Evolutionary conservation across 2,797 vertebrate genomes (phyloP).

Genomic region (Hemibagrus guttatus): DNA sequence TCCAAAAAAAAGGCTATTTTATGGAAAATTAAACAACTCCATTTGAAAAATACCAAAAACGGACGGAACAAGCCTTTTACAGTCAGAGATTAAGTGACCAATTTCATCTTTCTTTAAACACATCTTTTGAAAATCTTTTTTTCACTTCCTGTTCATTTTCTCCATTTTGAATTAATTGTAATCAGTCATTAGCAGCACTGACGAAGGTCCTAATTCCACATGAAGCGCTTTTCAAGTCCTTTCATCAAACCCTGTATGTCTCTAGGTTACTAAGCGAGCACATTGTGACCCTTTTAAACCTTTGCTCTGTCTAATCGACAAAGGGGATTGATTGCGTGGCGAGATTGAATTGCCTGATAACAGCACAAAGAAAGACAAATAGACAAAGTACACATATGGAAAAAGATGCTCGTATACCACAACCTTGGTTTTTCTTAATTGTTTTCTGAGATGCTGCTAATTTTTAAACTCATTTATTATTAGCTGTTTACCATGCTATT

Average conservation of each 20-base stretch:
- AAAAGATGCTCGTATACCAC: background rate
- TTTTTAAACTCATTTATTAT: conserved; percentile 1
- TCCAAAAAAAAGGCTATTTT: background rate
- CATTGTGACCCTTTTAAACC: conserved; percentile 44
- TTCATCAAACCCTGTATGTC: conserved; percentile 10
- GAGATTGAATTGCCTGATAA: conserved; percentile 51
- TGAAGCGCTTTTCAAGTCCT: conserved; percentile 1
- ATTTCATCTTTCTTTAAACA: background rate
- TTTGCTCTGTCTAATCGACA: conserved; percentile 53
- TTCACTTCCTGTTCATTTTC: background rate
- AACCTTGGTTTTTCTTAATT: too few relatives aligned
- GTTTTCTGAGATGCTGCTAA: background rate
- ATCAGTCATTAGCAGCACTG: background rate
- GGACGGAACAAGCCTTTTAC: background rate
- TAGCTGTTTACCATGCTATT: background rate
- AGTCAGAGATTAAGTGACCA: too few relatives aligned
- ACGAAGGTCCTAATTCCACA: background rate
- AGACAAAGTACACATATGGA: background rate
- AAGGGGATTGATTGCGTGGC: conserved; percentile 41
- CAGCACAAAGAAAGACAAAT: conserved; percentile 35
- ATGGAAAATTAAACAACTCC: background rate
- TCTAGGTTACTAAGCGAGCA: conserved; percentile 4
- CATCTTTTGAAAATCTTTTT: background rate
- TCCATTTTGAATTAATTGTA: background rate
- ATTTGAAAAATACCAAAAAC: background rate